Evolutionary conservation across 2,888 invertebrate genomes (phyloP), one percentile per base, ranked within the genome.

Genomic region (Ectobius pallidus): DNA sequence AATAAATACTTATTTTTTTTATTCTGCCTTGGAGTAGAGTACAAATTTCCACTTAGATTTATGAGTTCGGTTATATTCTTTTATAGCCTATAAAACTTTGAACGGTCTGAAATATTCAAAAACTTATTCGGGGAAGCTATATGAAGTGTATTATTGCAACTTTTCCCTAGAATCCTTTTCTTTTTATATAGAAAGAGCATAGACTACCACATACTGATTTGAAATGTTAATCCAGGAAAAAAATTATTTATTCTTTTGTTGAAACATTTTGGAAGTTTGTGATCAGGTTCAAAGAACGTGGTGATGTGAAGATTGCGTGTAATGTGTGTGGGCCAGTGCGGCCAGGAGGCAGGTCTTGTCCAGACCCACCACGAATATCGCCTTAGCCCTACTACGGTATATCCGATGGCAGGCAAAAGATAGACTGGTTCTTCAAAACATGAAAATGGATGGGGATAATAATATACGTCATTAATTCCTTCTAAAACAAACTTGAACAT

Each of bases 381-480:
- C 30, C 68, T 58, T 58, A 30, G 16, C 58, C n/a, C 46, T 65
- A n/a, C n/a, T n/a, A n/a, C n/a, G n/a, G 27, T 39, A 42, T 44
- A 39, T 58, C 42, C 61, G 70, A 61, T 70, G 58, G 70, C 70
- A 70, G 44, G 65, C 44, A 42, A 44, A 61, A 70, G 61, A 58
- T 58, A 70, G 58, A 70, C 70, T 58, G 70, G 70, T 70, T 70
- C 70, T 55, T 42, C 34, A 39, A 70, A 70, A 70, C 70, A 70
- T 70, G 58, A 70, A 70, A 70, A 70, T 70, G 70, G 55, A 70
- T 61, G 70, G 42, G 61, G 70, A 61, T 70, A 42, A 70, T 70
- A 58, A 70, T 42, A 70, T 52, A 70, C 42, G 61, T 70, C 70
- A 70, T 70, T 70, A 70, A 70, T 70, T 70, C 61, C 61, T 44